Percentiles rank a stretch among this genome's conserved stretches.
These are phyloP conservation scores for Oncorhynchus keta DNA, from an alignment of 2,113 vertebrate genomes.

Conservation along the genomic window DNA sequence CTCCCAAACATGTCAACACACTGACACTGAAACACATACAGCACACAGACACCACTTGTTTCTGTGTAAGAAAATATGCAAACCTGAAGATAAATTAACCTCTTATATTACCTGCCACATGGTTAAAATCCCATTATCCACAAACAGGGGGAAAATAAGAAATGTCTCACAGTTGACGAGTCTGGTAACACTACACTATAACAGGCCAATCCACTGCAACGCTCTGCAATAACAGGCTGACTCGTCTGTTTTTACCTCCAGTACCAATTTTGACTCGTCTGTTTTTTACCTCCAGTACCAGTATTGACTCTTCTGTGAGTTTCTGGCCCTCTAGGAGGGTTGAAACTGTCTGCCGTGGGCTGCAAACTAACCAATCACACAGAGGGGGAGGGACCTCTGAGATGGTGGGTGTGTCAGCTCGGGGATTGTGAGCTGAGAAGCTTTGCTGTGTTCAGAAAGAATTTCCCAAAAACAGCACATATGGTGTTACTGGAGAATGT, in stretches of 20 bases:
- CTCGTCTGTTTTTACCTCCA: not conserved
- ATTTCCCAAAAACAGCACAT: not conserved
- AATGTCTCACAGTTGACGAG: slow-evolving; percentile 52
- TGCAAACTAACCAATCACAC: slow-evolving; percentile 79
- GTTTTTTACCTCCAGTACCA: slow-evolving; percentile 30
- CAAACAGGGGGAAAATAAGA: slow-evolving; percentile 65
- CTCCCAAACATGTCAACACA: slow-evolving; percentile 1
- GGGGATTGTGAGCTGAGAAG: slow-evolving; percentile 57
- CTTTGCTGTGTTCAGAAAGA: not conserved
- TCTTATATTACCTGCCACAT: slow-evolving; percentile 86
- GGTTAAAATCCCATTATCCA: slow-evolving; percentile 88
- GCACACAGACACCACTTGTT: not conserved
- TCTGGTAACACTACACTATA: slow-evolving; percentile 32
- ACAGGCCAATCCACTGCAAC: slow-evolving; percentile 41
- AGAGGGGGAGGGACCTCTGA: slow-evolving; percentile 4
- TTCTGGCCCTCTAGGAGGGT: slow-evolving; percentile 38
- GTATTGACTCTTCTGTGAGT: slow-evolving; percentile 63
- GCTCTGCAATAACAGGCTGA: slow-evolving; percentile 20
- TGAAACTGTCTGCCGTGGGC: slow-evolving; percentile 74
- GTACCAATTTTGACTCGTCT: not conserved
- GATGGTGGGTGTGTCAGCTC: slow-evolving; percentile 50
- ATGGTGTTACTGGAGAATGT: not conserved
- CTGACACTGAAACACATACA: not conserved
- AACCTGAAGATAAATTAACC: not conserved
- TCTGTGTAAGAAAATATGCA: not conserved